Conservation (phyloP, 1,140 invertebrate genomes). For the Brachionus rotundiformis region DNA sequence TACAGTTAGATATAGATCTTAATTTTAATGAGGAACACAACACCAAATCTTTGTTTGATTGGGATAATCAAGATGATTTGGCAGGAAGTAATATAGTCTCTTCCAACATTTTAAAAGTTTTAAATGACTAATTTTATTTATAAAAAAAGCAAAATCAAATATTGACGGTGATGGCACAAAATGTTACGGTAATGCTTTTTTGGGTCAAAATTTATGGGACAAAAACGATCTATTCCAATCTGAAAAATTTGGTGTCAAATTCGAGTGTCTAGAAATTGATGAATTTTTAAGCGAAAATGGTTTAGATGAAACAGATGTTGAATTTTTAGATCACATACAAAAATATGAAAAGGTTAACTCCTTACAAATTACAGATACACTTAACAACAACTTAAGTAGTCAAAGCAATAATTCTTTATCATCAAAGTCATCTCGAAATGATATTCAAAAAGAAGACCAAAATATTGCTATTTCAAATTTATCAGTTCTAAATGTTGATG, state of each 20-base stretch:
- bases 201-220: constrained; percentile 90
- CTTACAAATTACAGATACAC: not conserved
- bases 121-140: no score
- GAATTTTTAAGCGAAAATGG: constrained; percentile 91
- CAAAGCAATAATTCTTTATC: not conserved
- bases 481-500: not conserved
- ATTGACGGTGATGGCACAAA: constrained; percentile 19
- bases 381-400: not conserved
- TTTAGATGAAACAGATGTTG: constrained; percentile 33
- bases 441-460: not conserved
- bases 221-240: constrained; percentile 66
- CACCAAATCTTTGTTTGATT: constrained; percentile 27
- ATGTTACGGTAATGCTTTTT: constrained; percentile 71
- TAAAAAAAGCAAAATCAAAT: constrained; percentile 8
- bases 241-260: constrained; percentile 69
- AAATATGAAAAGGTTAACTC: not conserved
- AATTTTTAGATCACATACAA: constrained; percentile 47
- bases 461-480: not conserved
- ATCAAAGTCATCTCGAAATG: not conserved
- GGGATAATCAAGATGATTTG: not conserved
- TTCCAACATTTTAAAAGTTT: not conserved
- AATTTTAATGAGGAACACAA: not conserved
- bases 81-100: not conserved
- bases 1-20: not conserved
- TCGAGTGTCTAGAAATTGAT: constrained; percentile 90